These are phyloP conservation scores for Holacanthella duospinosa DNA, from an alignment of 2,888 invertebrate genomes.

Conservation along the genomic window DNA sequence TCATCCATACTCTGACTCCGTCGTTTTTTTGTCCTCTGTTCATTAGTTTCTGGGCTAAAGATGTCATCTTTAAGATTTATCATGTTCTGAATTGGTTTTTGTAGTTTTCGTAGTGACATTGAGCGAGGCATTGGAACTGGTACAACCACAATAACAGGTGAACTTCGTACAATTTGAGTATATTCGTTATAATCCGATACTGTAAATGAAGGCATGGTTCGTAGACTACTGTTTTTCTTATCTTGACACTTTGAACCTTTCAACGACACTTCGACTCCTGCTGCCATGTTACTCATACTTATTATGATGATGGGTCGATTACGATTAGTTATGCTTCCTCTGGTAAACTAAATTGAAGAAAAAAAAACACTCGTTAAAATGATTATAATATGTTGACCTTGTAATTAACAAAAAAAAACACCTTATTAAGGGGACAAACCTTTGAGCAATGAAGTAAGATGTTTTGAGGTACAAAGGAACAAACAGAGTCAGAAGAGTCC, in stretches of 20 bases:
- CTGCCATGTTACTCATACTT: too few species aligned
- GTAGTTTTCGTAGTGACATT: not conserved
- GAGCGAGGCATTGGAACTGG: constrained; percentile 7
- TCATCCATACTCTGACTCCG: constrained; percentile 8
- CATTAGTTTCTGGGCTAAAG: not conserved
- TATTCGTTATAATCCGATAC: not conserved
- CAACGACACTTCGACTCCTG: not conserved
- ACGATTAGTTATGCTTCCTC: too few species aligned
- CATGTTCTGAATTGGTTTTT: too few species aligned
- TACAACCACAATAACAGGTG: not conserved
- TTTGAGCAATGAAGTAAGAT: too few species aligned
- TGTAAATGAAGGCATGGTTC: not conserved
- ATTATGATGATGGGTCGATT: too few species aligned
- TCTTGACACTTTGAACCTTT: not conserved
- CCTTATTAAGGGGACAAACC: too few species aligned
- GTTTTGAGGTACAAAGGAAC: too few species aligned
- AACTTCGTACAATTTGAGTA: not conserved
- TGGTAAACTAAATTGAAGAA: too few species aligned
- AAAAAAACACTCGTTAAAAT: too few species aligned
- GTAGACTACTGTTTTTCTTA: not conserved
- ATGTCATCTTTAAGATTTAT: not conserved
- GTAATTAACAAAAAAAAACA: too few species aligned
- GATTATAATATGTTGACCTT: too few species aligned
- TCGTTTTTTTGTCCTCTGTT: not conserved
- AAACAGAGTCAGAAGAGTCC: too few species aligned